Evolutionary conservation across 2,888 invertebrate species (phyloP), one percentile per base, ranked within the genome.

Genomic region (Dynastes tityus): DNA sequence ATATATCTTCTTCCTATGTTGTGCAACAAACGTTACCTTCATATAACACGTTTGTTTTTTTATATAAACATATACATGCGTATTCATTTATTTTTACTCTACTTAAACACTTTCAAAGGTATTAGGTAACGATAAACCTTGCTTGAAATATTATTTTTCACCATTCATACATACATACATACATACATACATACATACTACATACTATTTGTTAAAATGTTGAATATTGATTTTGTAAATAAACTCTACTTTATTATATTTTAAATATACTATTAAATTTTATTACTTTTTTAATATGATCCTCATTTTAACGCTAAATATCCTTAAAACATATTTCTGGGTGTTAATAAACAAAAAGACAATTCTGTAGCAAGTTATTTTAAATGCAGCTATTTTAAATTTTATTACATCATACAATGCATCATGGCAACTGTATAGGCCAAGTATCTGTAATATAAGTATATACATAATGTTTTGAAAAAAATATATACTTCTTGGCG

Each of bases 191-290:
- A 22, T 37, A 53, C 55, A 71, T 49, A 61, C 37, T 63, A 70
- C 63, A 63, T 63, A 37, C 32, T 55, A 61, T 67, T 67, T 79
- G 79, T 58, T 58, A 22, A 58, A 22, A 58, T 58, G 27, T 79
- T 79, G 61, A 67, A 71, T 64, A 71, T 77, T 71, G 53, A 73
- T 77, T 79, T 79, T 79, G 79, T 79, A 79, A 79, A 79, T 79
- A 79, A 53, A 65, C 61, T 79, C 64, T 79, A 70, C 65, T 55
- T 65, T 79, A 79, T 79, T 79, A 77, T 79, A 79, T 74, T 79
- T 79, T 79, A 77, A 79, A 79, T 79, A 79, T 79, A 79, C 77
- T 68, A 64, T 67, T 73, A 70, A 74, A 77, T 79, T 79, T 78
- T 75, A 27, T 13, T 27, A 45, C 40, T 78, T n/a, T 78, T 51